phyloP scores from a whole-genome alignment of 2,113 vertebrate genomes.

The Saguinus midas region DNA sequence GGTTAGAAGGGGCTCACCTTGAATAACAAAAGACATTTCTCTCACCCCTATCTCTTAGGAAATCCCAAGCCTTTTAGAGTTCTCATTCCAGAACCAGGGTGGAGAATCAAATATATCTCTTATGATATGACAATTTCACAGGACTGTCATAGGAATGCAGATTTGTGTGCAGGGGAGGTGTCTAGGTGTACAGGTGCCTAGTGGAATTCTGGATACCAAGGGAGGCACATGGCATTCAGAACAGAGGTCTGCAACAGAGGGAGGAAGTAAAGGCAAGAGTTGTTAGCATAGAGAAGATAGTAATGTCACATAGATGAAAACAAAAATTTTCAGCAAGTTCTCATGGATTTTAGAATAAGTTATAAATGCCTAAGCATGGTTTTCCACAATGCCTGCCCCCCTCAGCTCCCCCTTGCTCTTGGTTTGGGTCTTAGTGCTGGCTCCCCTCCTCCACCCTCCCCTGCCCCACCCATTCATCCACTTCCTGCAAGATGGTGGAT shows the following conservation, averaged over 20 bases:
- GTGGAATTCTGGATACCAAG: background rate
- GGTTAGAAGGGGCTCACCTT: background rate
- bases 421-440: background rate
- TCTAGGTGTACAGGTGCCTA: background rate
- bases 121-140: background rate
- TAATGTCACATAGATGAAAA: background rate
- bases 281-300: background rate
- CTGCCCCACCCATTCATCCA: background rate
- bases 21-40: background rate
- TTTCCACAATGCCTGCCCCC: accelerated
- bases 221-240: background rate
- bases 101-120: background rate
- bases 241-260: background rate
- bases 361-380: background rate
- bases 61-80: background rate
- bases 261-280: background rate
- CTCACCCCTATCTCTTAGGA: background rate
- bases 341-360: background rate
- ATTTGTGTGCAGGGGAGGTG: background rate
- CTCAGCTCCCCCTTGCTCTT: background rate
- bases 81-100: background rate
- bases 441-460: background rate
- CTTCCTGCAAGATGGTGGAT: background rate
- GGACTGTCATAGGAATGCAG: background rate
- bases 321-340: background rate